Base-by-base conservation (phyloP, 2,113 vertebrate genomes). In the Merops nubicus region DNA sequence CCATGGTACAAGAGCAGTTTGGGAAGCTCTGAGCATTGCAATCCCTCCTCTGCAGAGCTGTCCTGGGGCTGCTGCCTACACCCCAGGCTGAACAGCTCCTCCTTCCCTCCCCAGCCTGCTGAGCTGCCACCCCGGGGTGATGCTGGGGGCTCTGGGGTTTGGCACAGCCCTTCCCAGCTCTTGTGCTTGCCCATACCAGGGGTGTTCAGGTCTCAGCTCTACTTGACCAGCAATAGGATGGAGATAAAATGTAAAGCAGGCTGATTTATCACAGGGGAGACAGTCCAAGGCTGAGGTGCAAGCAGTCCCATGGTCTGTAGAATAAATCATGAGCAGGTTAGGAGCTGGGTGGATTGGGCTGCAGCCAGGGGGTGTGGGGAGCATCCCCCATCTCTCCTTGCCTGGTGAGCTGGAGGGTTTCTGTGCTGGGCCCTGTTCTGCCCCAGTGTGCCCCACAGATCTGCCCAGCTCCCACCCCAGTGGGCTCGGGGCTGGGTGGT, bases 161-260 rank as follows among this genome's bases (percentile, higher is more conserved):
- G 54, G 33, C 45, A 40, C 15, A 3, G 63, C 18, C 33, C 36
- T 33, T 45, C 68, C 83, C 6, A 5, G 31, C n/a, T 53, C 87
- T 38, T 9, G 4, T 43, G 22, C 19, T 68, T 4, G 0, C 23
- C 50, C 0, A 0, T 45, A 38, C 10, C 38, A 25, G 9, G n/a
- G 40, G 9, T 38, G 60, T 50, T 23, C 13, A 3, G 50, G 28
- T 33, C 16, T 79, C 56, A 38, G 56, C 54, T 91, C 56, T 40
- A 4, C 38, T 56, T 42, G 25, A 15, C 31, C 62, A 68, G 76
- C 42, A 42, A 12, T 21, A 59, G 22, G 48, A 28, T 0, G 1
- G 54, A 69, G 62, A 54, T 40, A 60, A 87, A 90, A 56, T 14
- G 6, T 54, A 56, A 64, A 84, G 9, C 5, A 15, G 1, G 1